A percentile compares a stretch with the other conserved stretches of the same genome.
phyloP scores from a whole-genome alignment of 2,113 vertebrate species.

The Pituophis catenifer region DNA sequence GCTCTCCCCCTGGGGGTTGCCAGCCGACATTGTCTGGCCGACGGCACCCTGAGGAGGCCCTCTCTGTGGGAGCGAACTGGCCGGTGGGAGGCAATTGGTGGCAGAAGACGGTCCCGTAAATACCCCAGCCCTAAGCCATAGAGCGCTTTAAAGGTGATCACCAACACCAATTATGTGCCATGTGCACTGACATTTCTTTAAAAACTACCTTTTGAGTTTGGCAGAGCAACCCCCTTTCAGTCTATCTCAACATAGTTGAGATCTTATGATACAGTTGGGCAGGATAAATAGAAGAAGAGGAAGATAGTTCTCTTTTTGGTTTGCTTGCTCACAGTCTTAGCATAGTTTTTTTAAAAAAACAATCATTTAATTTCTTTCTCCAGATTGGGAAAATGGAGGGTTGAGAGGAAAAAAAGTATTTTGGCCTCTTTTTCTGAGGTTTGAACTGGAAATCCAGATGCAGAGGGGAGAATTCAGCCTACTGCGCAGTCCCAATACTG shows the following conservation, averaged over 20 bases:
- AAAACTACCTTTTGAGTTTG: neutral
- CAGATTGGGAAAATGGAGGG: neutral
- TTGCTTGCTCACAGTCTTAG: neutral
- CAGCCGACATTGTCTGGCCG: no score
- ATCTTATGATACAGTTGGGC: neutral
- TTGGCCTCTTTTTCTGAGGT: neutral
- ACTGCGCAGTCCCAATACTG: neutral
- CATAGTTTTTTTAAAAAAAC: neutral
- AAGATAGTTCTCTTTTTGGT: neutral
- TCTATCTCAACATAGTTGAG: neutral
- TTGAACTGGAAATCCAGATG: neutral
- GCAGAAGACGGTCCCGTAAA: no score
- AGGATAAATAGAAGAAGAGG: neutral
- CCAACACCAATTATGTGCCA: neutral
- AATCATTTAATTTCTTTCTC: neutral
- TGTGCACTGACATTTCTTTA: neutral
- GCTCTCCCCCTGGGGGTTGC: no score
- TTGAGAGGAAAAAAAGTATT: neutral
- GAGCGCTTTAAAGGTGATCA: no score
- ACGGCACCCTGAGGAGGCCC: no score
- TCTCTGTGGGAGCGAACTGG: no score
- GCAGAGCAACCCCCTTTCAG: neutral
- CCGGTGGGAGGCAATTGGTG: no score
- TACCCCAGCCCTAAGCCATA: no score
- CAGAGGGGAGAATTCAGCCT: neutral